Evolutionary conservation across 2,113 vertebrate genomes (phyloP).

Genomic region (Dascyllus trimaculatus): DNA sequence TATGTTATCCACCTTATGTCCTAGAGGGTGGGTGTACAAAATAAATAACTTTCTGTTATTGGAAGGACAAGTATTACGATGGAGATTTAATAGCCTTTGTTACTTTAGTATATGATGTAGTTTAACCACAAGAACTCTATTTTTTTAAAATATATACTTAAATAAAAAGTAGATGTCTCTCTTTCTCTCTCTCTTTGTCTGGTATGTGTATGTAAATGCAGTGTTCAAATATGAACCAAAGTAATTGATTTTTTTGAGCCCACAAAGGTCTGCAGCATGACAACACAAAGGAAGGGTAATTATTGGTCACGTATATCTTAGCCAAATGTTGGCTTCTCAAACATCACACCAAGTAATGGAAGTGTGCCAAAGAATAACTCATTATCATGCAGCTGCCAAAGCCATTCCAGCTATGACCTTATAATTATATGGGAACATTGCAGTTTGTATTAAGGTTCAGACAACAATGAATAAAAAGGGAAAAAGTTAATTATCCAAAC

Average conservation of each 20-base stretch:
- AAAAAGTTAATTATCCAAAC: neutral
- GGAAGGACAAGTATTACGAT: neutral
- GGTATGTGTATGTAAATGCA: slow-evolving; percentile 34
- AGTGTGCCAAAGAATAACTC: slow-evolving; percentile 53
- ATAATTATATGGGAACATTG: slow-evolving; percentile 12
- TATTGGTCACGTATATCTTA: slow-evolving; percentile 56
- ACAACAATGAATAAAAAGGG: neutral
- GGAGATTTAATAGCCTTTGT: slow-evolving; percentile 22
- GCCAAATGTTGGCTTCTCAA: slow-evolving; percentile 63
- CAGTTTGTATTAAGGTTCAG: slow-evolving; percentile 13
- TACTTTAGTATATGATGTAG: slow-evolving; percentile 11
- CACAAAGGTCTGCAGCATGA: slow-evolving; percentile 29
- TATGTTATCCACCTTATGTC: slow-evolving; percentile 16
- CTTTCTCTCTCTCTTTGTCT: neutral
- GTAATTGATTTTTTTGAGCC: slow-evolving; percentile 38
- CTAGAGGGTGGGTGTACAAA: slow-evolving; percentile 21
- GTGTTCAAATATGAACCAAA: slow-evolving; percentile 45
- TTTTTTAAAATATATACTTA: neutral
- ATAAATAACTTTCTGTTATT: slow-evolving; percentile 33
- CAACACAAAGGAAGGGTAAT: slow-evolving; percentile 54
- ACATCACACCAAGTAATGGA: slow-evolving; percentile 43
- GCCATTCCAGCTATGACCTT: slow-evolving; percentile 42
- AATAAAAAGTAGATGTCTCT: slow-evolving; percentile 4
- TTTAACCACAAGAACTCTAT: slow-evolving; percentile 1
- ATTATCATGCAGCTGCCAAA: slow-evolving; percentile 47